Base-by-base conservation (phyloP, 2,888 invertebrate species). In the Epirrhoe tristata region DNA sequence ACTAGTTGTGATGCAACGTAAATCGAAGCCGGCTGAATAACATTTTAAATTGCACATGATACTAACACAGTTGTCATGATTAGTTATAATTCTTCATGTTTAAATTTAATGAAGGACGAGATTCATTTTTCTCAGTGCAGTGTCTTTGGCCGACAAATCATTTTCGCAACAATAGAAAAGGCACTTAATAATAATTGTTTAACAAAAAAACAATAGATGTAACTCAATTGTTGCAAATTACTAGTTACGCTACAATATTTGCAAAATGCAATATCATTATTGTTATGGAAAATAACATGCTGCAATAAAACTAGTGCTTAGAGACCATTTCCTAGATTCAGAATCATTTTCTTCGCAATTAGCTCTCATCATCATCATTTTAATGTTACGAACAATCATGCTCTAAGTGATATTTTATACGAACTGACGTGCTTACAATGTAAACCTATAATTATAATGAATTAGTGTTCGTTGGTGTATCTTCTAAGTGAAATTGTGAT, bases 311-410 rank as follows among this genome's bases (percentile, higher is more conserved):
- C 39, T 12, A 43, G 36, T 10, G 48, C 10, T 6, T 10, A 48
- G 39, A 3, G 39, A 3, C 5, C 39, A 57, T 57, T 53, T 58
- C 16, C 46, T 39, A 43, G 16, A 39, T 43, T 56, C 43, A 31
- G n/a, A 36, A 54, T 54, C 34, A 32, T 63, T 58, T 63, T 58
- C 53, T 51, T 51, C 14, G 57, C 48, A 66, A 58, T 61, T 31
- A 60, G 17, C 12, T n/a, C 53, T 53, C 52, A 66, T 66, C 61
- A 61, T 53, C 39, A 14, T 63, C 53, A 50, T 24, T 51, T 48
- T n/a, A 34, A 54, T 6, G 14, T 31, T 6, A 46, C 54, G 1
- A 2, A 24, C 3, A 14, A 60, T 54, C 46, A 12, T 31, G 24
- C 12, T 51, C 16, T 34, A 36, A 36, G 10, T 36, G 7, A 36